A percentile compares a stretch with the other conserved stretches of the same genome.
Evolutionary conservation across 2,888 invertebrate genomes (phyloP).

Genomic region (Epiblema foenella): DNA sequence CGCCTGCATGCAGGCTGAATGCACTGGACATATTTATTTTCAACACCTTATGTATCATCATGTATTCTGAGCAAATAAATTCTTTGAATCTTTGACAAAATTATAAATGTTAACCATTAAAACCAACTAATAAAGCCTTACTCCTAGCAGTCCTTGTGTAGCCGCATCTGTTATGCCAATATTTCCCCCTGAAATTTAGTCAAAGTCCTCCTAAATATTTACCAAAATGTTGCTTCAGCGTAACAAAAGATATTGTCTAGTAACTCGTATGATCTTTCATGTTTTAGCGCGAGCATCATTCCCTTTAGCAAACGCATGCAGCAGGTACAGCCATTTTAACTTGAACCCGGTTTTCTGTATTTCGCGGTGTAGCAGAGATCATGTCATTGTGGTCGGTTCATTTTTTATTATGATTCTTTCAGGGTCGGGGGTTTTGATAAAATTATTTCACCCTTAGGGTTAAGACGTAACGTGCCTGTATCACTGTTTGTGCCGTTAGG

Average conservation of each 20-base stretch:
- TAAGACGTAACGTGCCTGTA: slow-evolving; percentile 40
- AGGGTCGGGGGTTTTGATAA: slow-evolving; percentile 40
- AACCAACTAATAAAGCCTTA: not conserved
- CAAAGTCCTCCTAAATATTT: slow-evolving; percentile 38
- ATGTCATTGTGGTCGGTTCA: slow-evolving; percentile 4
- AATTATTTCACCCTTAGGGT: slow-evolving; percentile 43
- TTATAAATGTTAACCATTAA: not conserved
- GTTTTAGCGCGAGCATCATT: slow-evolving; percentile 32
- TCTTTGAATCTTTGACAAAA: too few species aligned
- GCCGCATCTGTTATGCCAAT: not conserved
- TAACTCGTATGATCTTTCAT: slow-evolving; percentile 29
- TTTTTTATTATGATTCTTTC: slow-evolving; percentile 44
- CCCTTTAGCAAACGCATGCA: slow-evolving; percentile 26
- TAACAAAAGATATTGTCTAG: slow-evolving; percentile 31
- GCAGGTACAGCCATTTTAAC: slow-evolving; percentile 17
- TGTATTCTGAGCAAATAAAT: too few species aligned
- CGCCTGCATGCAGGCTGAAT: too few species aligned
- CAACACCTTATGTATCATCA: too few species aligned
- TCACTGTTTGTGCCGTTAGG: slow-evolving; percentile 41
- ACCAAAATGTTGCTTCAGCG: slow-evolving; percentile 2
- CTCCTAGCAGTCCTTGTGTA: not conserved
- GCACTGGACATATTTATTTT: too few species aligned
- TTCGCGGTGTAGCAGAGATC: not conserved
- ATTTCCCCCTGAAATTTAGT: slow-evolving; percentile 18
- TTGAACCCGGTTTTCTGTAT: not conserved